These are phyloP conservation scores for Melospiza georgiana DNA, from an alignment of 2,113 vertebrate genomes.

Conservation along the genomic window DNA sequence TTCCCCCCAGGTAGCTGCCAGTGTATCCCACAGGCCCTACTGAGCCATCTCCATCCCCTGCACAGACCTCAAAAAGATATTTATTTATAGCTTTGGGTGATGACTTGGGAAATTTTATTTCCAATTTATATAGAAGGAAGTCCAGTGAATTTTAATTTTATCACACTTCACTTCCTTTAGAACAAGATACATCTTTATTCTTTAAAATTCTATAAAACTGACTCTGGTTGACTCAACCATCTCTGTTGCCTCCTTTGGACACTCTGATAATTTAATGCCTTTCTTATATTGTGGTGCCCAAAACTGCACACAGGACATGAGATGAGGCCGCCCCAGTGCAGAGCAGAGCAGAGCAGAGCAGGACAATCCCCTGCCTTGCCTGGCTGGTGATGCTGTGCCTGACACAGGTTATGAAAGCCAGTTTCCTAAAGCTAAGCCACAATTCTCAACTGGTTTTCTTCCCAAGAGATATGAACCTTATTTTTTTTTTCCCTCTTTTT, in stretches of 20 bases:
- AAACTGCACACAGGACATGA: rapidly evolving
- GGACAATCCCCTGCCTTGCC: background rate
- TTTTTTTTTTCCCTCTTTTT: too few species aligned
- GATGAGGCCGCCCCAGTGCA: background rate
- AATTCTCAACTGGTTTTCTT: background rate
- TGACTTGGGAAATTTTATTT: constrained; percentile 12
- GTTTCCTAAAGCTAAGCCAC: background rate
- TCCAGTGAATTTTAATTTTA: background rate
- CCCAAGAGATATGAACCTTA: background rate
- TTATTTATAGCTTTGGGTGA: background rate
- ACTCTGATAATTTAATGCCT: background rate
- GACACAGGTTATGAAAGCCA: constrained; percentile 13
- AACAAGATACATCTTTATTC: constrained; percentile 27
- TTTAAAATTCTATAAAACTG: background rate
- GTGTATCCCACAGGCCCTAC: background rate
- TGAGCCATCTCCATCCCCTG: background rate
- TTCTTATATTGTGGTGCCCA: background rate
- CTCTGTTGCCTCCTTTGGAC: background rate
- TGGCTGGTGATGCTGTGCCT: background rate
- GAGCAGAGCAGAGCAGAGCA: background rate
- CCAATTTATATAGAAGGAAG: constrained; percentile 4
- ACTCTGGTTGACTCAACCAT: background rate
- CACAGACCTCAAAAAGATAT: background rate
- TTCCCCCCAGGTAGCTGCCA: background rate
- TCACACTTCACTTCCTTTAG: background rate